Conservation (phyloP, 1,140 invertebrate genomes). For the Rhopalosiphum maidis region DNA sequence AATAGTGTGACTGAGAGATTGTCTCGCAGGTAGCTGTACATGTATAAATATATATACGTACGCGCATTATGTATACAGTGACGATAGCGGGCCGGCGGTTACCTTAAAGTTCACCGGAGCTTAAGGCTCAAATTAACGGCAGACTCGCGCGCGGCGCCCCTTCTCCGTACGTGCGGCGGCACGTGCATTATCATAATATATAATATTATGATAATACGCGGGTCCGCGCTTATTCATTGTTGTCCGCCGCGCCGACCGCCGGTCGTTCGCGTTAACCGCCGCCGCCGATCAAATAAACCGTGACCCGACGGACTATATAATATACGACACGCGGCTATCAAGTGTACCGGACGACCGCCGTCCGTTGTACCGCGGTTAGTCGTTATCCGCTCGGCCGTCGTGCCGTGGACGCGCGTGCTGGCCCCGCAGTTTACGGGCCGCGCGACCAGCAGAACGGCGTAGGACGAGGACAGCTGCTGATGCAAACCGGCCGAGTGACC, state of each 20-base stretch:
- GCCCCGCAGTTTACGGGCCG: too few species aligned
- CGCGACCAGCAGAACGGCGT: background rate
- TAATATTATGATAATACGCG: too few species aligned
- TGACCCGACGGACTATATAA: background rate
- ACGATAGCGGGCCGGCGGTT: background rate
- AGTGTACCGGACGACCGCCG: background rate
- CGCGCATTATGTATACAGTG: background rate
- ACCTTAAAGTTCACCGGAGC: constrained; percentile 21
- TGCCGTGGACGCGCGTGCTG: background rate
- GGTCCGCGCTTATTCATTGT: too few species aligned
- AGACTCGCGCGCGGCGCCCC: background rate
- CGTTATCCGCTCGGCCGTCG: background rate
- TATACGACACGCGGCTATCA: background rate
- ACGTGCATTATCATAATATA: background rate
- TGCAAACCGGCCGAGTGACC: too few species aligned
- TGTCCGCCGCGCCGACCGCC: too few species aligned
- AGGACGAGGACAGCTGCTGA: too few species aligned
- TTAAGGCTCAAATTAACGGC: constrained; percentile 36
- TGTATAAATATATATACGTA: too few species aligned
- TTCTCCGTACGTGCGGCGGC: background rate
- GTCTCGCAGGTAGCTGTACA: background rate
- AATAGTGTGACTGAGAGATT: background rate
- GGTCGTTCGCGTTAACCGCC: background rate
- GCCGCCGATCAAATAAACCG: background rate
- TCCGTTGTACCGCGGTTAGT: too few species aligned